Base-by-base conservation (phyloP, 2,888 invertebrate species). In the Craniophora ligustri region DNA sequence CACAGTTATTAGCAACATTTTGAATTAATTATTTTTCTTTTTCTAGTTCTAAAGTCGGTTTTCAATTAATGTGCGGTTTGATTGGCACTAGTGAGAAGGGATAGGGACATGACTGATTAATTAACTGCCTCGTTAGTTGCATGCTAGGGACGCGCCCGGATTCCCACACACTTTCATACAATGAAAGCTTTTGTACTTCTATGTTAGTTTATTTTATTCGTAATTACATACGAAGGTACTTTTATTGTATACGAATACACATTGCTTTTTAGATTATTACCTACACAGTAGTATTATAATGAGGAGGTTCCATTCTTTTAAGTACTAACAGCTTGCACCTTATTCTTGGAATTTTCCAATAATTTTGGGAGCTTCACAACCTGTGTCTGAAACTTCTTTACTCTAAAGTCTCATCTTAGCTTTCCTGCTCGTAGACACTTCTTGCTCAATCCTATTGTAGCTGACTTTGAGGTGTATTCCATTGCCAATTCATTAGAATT, bases 111-210 rank as follows among this genome's bases (percentile, higher is more conserved):
- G 36, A 50, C 42, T 70, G 36, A 49, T 70, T 62, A 54, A 66
- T 62, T 53, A 65, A 36, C 35, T 55, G 67, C 42, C 13, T 62
- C 71, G 66, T 61, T 61, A 56, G 40, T 34, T 55, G 28, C 26
- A 30, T 11, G n/a, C 30, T 39, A 57, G 66, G 61, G 53, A 54
- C 50, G 36, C 36, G 32, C 58, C 44, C 40, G 16, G 47, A 42
- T 62, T 62, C 65, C 44, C 50, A 65, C 50, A 32, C 32, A 44
- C 44, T 65, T 41, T 41, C 50, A 34, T 42, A 65, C 36, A 62
- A 50, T 64, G 34, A 16, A 34, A 31, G 45, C 62, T 38, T 56
- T 36, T 58, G 23, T 58, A n/a, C 11, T 5, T 50, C 11, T 8
- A 14, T 34, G 57, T 63, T 47, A 35, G 19, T 40, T 39, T 36